Percentiles rank a stretch among this genome's conserved stretches.
Conservation (phyloP, 1,140 invertebrate species). For the Drosophila hydei region DNA sequence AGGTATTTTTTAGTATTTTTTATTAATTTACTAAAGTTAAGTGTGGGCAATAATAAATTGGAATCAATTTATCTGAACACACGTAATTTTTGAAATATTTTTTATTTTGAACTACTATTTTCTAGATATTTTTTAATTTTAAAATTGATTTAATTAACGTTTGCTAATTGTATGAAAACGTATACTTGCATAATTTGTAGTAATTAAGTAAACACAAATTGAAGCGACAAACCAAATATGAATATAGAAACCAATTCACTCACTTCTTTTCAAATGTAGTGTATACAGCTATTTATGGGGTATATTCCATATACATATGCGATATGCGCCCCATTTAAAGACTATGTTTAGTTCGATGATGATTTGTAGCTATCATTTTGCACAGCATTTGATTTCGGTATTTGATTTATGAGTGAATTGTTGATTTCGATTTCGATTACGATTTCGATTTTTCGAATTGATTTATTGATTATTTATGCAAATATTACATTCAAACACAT, state of each 20-base stretch:
- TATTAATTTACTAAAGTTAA: constrained; percentile 5
- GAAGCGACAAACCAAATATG: constrained; percentile 54
- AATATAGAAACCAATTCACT: constrained; percentile 70
- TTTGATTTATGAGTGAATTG: constrained; percentile 76
- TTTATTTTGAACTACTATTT: constrained; percentile 8
- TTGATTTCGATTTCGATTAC: constrained; percentile 53
- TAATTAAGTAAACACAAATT: constrained; percentile 55
- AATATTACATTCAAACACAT: constrained; percentile 82
- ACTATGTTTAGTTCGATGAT: constrained; percentile 15
- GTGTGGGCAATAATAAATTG: constrained; percentile 15
- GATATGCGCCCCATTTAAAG: constrained; percentile 10
- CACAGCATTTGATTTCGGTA: constrained; percentile 44
- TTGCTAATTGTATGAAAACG: constrained; percentile 24
- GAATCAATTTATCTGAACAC: constrained; percentile 17
- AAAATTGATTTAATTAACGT: constrained; percentile 17
- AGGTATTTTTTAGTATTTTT: constrained; percentile 24
- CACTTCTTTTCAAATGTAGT: constrained; percentile 35
- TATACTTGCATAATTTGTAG: constrained; percentile 33
- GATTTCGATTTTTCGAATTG: constrained; percentile 69
- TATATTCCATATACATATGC: constrained; percentile 3
- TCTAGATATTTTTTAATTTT: not conserved
- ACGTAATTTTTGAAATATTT: constrained; percentile 4
- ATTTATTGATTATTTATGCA: constrained; percentile 80
- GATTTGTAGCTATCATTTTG: constrained; percentile 36
- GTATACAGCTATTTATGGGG: constrained; percentile 9